A percentile compares a stretch with the other conserved stretches of the same genome.
Evolutionary conservation across 1,140 invertebrate genomes (phyloP).

Genomic region (Orius laevigatus): DNA sequence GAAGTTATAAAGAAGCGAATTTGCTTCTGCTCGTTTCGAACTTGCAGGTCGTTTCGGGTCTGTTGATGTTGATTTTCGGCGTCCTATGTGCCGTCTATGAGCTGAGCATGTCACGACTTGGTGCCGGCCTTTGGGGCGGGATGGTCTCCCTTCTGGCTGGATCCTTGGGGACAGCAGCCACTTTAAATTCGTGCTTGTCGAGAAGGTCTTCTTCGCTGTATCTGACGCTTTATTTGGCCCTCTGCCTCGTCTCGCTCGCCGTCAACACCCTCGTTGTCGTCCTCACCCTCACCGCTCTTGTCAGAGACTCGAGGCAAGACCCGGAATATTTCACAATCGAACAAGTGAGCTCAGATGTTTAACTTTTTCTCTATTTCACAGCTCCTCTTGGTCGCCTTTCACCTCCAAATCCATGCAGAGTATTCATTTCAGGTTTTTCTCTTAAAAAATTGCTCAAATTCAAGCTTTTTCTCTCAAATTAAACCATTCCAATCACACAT

Average conservation of each 20-base stretch:
- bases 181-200: slow-evolving; percentile 33
- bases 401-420: no score
- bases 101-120: slow-evolving; percentile 36
- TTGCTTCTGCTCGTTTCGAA: slow-evolving; percentile 32
- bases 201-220: slow-evolving; percentile 17
- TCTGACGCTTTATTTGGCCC: slow-evolving; percentile 37
- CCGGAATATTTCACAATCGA: no score
- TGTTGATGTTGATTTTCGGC: slow-evolving; percentile 37
- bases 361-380: no score
- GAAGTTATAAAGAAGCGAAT: background rate
- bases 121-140: slow-evolving; percentile 42
- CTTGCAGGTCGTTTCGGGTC: slow-evolving; percentile 35
- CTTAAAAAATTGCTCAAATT: no score
- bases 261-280: slow-evolving; percentile 39
- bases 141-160: slow-evolving; percentile 36
- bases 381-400: no score
- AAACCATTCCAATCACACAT: no score
- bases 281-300: slow-evolving; percentile 37
- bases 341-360: no score
- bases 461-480: no score
- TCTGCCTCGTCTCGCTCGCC: slow-evolving; percentile 36
- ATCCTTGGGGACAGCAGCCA: slow-evolving; percentile 35
- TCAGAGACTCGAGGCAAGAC: slow-evolving; percentile 28
- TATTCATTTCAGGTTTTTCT: no score
- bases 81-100: slow-evolving; percentile 37